phyloP scores from a whole-genome alignment of 2,888 invertebrate genomes.

The Sycophila texana region DNA sequence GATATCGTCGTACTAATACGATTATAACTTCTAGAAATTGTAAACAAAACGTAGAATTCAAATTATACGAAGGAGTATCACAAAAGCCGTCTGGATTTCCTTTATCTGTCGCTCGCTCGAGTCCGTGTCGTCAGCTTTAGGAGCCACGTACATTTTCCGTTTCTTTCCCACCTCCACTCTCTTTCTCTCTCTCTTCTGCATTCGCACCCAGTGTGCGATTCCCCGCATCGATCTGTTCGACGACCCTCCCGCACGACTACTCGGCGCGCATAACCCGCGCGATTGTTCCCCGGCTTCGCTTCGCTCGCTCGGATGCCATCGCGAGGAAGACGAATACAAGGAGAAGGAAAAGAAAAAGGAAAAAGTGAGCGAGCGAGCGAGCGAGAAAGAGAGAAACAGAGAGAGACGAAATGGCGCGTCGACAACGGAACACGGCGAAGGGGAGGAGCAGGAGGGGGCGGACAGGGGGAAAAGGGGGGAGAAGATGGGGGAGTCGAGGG shows the following conservation, averaged over 20 bases:
- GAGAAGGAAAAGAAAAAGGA: conserved; percentile 13
- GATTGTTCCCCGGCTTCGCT: not conserved
- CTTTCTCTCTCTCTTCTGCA: conserved; percentile 25
- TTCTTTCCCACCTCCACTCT: conserved; percentile 10
- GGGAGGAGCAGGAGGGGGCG: no score
- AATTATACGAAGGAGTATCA: no score
- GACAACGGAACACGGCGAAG: no score
- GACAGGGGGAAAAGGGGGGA: no score
- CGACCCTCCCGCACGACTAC: conserved; percentile 44
- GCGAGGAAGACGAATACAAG: conserved; percentile 34
- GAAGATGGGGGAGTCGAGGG: not conserved
- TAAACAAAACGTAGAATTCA: no score
- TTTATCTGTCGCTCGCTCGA: not conserved
- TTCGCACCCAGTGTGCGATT: conserved; percentile 40
- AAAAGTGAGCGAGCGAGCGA: not conserved
- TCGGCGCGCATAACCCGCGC: conserved; percentile 27
- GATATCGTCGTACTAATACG: no score
- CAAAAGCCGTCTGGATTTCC: not conserved
- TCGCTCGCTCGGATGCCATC: not conserved
- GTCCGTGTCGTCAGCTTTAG: conserved; percentile 3
- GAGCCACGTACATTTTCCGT: not conserved
- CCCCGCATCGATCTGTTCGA: conserved; percentile 52
- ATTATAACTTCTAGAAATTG: no score
- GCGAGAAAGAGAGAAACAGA: not conserved
- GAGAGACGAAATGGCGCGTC: not conserved